Base-by-base conservation (phyloP, 2,797 vertebrate species). In the Microctenopoma steveboyesi region DNA sequence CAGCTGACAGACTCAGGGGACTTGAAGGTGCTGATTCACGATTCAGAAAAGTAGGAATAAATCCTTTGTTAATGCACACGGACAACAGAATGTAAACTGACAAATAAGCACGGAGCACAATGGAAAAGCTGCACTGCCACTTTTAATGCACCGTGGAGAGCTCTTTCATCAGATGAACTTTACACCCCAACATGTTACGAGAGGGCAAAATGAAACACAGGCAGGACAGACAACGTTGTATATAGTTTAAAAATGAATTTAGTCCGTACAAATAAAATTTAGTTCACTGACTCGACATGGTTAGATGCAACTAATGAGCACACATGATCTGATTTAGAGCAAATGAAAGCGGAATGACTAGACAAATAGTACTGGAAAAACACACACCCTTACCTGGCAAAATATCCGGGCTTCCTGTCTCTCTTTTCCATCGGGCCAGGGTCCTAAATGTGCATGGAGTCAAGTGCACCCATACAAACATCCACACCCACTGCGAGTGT, bases 331-430 rank as follows among this genome's bases (percentile, higher is more conserved):
- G 25, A 49, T 22, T n/a, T 50, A 5, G n/a, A 47, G 14, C 13
- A 35, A 47, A 14, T 28, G 1, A 33, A 9, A 39, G 2, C 37
- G 28, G 4, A 15, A 48, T 27, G 5, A 9, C n/a, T n/a, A 27
- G 5, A 28, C 5, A 54, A 3, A 37, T n/a, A 7, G 45, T 4
- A 7, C 45, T 4, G 1, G 22, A 5, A 50, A 13, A 0, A 28
- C 35, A 57, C 37, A 12, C 5, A 40, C 53, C 4, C 79, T 89
- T 89, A 95, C 94, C 93, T 93, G 77, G 93, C 88, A 67, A 95
- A 95, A 75, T 95, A 94, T 53, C 94, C 93, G 12, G 88, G 87
- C 79, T 93, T 95, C 70, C 92, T 91, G 72, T 95, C 94, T 59
- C 90, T 89, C 74, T 93, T 94, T 67, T 94, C 93, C 93, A 94